Percentiles rank a stretch among this genome's conserved stretches.
These are phyloP conservation scores for Zaprionus ornatus DNA, from an alignment of 1,140 invertebrate species.

Conservation along the genomic window DNA sequence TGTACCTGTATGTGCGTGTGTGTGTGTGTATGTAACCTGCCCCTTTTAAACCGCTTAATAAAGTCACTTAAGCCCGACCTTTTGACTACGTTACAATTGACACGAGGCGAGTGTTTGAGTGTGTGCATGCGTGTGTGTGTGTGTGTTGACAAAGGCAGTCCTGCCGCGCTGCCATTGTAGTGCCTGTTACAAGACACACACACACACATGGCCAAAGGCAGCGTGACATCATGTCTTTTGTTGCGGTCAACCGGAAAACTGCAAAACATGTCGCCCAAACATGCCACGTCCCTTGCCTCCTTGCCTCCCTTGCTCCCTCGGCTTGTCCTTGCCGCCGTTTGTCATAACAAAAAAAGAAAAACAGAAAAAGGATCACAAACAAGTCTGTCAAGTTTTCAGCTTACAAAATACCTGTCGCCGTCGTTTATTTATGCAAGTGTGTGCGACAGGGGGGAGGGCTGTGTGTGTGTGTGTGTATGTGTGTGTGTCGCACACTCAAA, in stretches of 20 bases:
- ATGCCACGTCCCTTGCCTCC: constrained; percentile 42
- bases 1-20: constrained; percentile 9
- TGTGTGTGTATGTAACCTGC: constrained; percentile 47
- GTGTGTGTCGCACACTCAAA: constrained; percentile 59
- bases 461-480: constrained; percentile 28
- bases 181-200: constrained; percentile 65
- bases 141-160: constrained; percentile 70
- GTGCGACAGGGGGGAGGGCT: not conserved
- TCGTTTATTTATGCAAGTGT: constrained; percentile 21
- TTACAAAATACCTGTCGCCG: constrained; percentile 80
- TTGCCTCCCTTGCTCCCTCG: not conserved
- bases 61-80: constrained; percentile 82
- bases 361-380: constrained; percentile 69
- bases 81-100: constrained; percentile 81
- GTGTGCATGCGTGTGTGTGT: constrained; percentile 30
- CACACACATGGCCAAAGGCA: constrained; percentile 25
- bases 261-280: constrained; percentile 77
- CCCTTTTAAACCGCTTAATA: constrained; percentile 83
- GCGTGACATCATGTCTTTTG: constrained; percentile 83
- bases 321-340: constrained; percentile 53
- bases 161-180: constrained; percentile 67
- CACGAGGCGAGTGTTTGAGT: constrained; percentile 55
- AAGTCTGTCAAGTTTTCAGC: constrained; percentile 80
- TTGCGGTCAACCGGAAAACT: constrained; percentile 84
- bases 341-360: constrained; percentile 60